Evolutionary conservation across 64 coral and sea anemone species (phyloP).

Genomic region (Pocillopora damicornis): DNA sequence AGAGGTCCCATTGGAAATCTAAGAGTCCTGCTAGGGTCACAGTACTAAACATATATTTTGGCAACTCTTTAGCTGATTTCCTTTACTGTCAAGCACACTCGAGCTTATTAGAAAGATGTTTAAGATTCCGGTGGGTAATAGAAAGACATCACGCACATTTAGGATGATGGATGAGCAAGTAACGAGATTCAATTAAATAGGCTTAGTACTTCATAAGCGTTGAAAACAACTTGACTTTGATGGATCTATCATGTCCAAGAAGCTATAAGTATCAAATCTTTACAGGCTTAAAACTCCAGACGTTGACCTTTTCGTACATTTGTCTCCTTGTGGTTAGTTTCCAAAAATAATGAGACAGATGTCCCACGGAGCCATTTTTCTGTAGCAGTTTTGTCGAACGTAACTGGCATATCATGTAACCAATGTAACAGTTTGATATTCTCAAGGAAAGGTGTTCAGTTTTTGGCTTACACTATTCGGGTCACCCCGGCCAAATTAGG

Average conservation of each 20-base stretch:
- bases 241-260: not conserved
- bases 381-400: not conserved
- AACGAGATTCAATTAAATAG: not conserved
- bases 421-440: too few relatives aligned
- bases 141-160: not conserved
- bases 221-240: not conserved
- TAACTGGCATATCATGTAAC: too few relatives aligned
- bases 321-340: not conserved
- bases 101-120: not conserved
- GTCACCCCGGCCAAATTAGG: too few relatives aligned
- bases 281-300: slow-evolving; percentile 17
- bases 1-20: too few relatives aligned
- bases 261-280: not conserved
- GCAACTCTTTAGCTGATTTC: not conserved
- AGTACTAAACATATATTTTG: not conserved
- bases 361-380: not conserved
- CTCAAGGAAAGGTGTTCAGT: too few relatives aligned
- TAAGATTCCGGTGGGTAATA: not conserved
- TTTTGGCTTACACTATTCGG: too few relatives aligned
- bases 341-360: not conserved
- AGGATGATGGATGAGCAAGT: not conserved
- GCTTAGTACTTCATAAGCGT: not conserved
- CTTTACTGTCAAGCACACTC: not conserved
- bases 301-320: not conserved
- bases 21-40: too few relatives aligned